Base-by-base conservation (phyloP, 2,113 vertebrate species). In the Cottus gobio region DNA sequence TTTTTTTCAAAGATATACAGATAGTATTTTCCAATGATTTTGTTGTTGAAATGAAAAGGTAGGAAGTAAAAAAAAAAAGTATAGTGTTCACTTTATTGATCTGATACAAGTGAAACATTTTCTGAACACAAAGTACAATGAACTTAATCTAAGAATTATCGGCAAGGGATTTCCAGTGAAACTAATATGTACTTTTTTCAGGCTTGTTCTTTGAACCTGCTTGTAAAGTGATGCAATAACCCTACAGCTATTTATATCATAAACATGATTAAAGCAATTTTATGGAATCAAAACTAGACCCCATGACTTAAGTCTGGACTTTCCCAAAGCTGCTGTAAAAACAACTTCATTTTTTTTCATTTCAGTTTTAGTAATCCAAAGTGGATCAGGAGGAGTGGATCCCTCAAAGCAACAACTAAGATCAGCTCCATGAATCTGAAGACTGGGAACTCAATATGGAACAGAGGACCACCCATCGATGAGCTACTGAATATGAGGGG, bases 281-380 rank as follows among this genome's bases (percentile, higher is more conserved):
- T 18, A 48, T 62, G 77, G 68, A 78, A 66, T 75, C 8, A 13
- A 58, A 54, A 60, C 39, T 24, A 46, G n/a, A 60, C 57, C 63
- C 12, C n/a, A 28, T 72, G 79, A 80, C 65, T 69, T 80, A 37
- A 74, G 42, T 61, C 69, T 71, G 85, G 84, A 89, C 71, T 89
- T 87, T 85, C 89, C 83, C 79, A 50, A 30, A 68, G 44, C 52
- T 1, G 28, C 57, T 31, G 67, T 63, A 24, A 83, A 83, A 81
- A 39, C 26, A 56, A 66, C 34, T 81, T 87, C 64, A 52, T 34
- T 75, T 85, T 80, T 80, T 79, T 75, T 75, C 16, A 52, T 64
- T 77, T 85, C 67, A 75, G 65, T 46, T 61, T 75, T 34, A 28
- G 82, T 86, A 86, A 88, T 86, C 74, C 54, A 63, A 37, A 22